A percentile compares a stretch with the other conserved stretches of the same genome.
Conservation (phyloP, 2,888 invertebrate genomes). For the Scaptomyza reducta region DNA sequence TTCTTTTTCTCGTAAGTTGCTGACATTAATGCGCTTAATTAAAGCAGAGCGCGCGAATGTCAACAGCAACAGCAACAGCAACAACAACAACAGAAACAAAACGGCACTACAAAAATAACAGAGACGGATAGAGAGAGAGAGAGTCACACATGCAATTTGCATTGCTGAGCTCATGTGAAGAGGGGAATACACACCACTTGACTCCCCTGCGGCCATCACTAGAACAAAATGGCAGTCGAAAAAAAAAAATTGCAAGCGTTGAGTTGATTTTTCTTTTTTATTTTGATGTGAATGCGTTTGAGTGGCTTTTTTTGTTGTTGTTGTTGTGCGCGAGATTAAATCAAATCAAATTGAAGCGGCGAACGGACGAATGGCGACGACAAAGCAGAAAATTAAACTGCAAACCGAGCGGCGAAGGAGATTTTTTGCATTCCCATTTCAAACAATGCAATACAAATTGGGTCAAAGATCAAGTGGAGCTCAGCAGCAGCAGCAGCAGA, state of each 20-base stretch:
- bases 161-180: constrained; percentile 29
- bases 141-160: constrained; percentile 52
- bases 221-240: constrained; percentile 52
- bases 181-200: constrained; percentile 18
- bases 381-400: constrained; percentile 71
- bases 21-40: constrained; percentile 79
- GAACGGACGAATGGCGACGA: constrained; percentile 57
- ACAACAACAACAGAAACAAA: constrained; percentile 20
- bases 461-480: constrained; percentile 81
- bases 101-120: constrained; percentile 14
- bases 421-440: constrained; percentile 73
- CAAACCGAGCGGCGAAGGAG: constrained; percentile 52
- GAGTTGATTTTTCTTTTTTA: constrained; percentile 33
- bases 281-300: constrained; percentile 17
- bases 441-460: constrained; percentile 79
- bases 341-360: constrained; percentile 71
- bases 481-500: constrained; percentile 55
- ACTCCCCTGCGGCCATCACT: constrained; percentile 33
- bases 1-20: constrained; percentile 63
- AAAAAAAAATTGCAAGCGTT: constrained; percentile 40
- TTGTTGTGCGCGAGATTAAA: constrained; percentile 54
- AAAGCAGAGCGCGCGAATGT: constrained; percentile 66
- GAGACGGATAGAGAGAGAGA: constrained; percentile 5
- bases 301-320: neutral
- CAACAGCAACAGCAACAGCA: constrained; percentile 39